Conservation (phyloP, 2,113 vertebrate species). For the Emberiza fucata region DNA sequence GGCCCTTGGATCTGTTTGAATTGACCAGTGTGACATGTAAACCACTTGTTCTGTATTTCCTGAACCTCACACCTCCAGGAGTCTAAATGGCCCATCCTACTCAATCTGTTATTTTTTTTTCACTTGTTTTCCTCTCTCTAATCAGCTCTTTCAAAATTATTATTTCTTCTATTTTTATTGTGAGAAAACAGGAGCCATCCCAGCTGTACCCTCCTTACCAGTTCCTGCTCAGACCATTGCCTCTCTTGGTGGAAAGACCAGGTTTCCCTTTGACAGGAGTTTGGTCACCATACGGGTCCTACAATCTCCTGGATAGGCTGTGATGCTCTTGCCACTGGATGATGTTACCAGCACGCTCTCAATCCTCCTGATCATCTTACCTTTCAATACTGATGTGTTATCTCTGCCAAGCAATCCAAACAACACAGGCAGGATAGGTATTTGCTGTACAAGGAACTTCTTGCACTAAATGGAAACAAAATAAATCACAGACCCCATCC, state of each 20-base stretch:
- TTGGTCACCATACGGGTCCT: neutral
- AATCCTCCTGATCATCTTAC: neutral
- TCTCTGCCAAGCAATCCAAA: neutral
- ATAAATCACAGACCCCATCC: neutral
- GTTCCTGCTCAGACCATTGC: neutral
- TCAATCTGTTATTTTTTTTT: neutral
- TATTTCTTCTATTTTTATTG: neutral
- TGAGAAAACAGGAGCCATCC: neutral
- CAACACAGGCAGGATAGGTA: neutral
- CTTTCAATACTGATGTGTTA: neutral
- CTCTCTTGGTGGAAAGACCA: neutral
- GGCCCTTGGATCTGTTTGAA: rapidly evolving
- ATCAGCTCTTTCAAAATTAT: neutral
- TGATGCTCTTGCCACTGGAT: neutral
- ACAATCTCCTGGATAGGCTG: neutral
- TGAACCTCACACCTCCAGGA: neutral
- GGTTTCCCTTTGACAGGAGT: neutral
- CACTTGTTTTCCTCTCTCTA: neutral
- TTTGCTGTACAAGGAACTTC: neutral
- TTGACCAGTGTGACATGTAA: neutral
- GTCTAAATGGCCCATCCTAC: neutral
- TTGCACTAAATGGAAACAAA: neutral
- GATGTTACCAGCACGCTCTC: neutral
- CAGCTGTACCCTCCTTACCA: neutral
- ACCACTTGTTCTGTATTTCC: neutral